Evolutionary conservation across 2,113 vertebrate species (phyloP).

Genomic region (Abramis brama): DNA sequence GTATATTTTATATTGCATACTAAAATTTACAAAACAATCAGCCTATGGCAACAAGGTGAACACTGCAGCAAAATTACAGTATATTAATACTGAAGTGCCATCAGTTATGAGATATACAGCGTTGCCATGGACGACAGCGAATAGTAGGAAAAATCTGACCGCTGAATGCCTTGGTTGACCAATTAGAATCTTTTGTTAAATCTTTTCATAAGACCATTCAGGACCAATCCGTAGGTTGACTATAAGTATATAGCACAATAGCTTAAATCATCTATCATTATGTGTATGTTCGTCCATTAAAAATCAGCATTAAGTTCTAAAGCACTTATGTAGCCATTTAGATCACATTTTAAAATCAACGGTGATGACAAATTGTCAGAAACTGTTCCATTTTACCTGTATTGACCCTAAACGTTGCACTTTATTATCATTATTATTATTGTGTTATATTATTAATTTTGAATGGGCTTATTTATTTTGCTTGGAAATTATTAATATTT

Average conservation of each 20-base stretch:
- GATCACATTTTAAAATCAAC: neutral
- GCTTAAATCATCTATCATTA: neutral
- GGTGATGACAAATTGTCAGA: no score
- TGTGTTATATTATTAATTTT: neutral
- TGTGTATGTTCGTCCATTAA: neutral
- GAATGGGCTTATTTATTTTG: neutral
- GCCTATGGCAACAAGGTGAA: neutral
- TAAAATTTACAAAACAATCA: neutral
- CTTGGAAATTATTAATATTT: no score
- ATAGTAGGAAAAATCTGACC: neutral
- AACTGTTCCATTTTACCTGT: neutral
- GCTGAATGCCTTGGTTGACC: neutral
- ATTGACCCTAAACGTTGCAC: neutral
- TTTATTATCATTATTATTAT: neutral
- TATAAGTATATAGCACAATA: neutral
- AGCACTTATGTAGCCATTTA: neutral
- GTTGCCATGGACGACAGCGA: neutral
- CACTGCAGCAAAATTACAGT: neutral
- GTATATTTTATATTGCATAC: neutral
- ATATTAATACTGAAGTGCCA: neutral
- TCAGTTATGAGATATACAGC: neutral
- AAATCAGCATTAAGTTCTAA: neutral
- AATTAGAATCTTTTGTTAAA: neutral
- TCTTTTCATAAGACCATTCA: conserved; percentile 1
- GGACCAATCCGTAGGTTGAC: neutral